Percentiles rank a stretch among this genome's conserved stretches.
These are phyloP conservation scores for Trichosurus vulpecula DNA, from an alignment of 2,797 vertebrate genomes.

Conservation along the genomic window DNA sequence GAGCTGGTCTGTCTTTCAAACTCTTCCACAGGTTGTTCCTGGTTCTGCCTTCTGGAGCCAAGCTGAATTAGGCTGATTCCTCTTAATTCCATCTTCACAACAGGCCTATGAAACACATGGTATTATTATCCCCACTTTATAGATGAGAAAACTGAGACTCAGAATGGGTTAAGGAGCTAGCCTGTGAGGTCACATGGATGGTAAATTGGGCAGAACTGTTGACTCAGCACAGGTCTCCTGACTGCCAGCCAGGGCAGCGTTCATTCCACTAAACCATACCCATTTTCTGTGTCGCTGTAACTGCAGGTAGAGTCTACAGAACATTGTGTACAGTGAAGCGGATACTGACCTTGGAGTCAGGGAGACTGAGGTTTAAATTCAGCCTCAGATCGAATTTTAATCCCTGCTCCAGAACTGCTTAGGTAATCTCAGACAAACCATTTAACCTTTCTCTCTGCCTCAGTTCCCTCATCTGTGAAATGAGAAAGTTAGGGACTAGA, in stretches of 20 bases:
- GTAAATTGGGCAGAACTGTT: not conserved
- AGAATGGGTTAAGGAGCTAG: not conserved
- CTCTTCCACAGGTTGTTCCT: not conserved
- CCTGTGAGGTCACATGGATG: not conserved
- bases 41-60: not conserved
- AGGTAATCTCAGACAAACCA: not conserved
- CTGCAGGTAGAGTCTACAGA: not conserved
- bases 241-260: not conserved
- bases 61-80: not conserved
- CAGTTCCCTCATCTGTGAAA: not conserved
- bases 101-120: not conserved
- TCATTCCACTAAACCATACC: not conserved
- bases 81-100: not conserved
- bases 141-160: not conserved
- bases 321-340: not conserved
- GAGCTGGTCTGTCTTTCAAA: not conserved
- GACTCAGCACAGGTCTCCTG: not conserved
- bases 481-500: not conserved
- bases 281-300: not conserved
- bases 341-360: not conserved
- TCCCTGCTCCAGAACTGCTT: not conserved
- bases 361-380: not conserved
- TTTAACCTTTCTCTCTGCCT: not conserved
- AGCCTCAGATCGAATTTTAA: not conserved
- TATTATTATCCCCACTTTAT: not conserved